A percentile compares a stretch with the other conserved stretches of the same genome.
Conservation (phyloP, 2,113 vertebrate species). For the Telmatochromis brichardi region DNA sequence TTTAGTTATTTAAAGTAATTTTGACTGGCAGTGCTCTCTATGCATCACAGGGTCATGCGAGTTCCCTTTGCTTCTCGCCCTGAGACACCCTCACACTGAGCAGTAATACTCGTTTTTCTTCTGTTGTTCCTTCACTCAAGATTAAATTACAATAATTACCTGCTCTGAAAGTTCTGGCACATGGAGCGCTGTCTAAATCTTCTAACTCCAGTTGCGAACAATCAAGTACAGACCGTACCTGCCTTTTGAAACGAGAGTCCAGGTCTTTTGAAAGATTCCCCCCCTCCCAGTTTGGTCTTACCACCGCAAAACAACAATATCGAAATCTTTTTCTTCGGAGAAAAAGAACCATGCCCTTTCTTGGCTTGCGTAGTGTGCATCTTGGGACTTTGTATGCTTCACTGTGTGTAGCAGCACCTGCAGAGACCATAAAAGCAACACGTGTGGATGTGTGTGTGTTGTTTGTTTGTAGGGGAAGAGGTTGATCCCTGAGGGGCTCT, state of each 20-base stretch:
- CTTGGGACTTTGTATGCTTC: background rate
- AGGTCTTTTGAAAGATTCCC: background rate
- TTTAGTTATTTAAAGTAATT: constrained; percentile 41
- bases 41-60: constrained; percentile 29
- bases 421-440: constrained; percentile 23
- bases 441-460: constrained; percentile 1
- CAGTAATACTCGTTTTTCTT: background rate
- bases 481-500: constrained; percentile 49
- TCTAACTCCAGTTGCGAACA: constrained; percentile 7
- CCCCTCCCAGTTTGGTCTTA: background rate
- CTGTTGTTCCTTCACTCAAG: constrained; percentile 3
- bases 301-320: background rate
- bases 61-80: constrained; percentile 12
- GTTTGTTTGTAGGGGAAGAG: constrained; percentile 31
- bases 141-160: constrained; percentile 49
- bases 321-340: background rate
- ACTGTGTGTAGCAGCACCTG: constrained; percentile 43
- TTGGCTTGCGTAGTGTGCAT: background rate
- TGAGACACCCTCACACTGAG: constrained; percentile 2
- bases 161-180: constrained; percentile 8
- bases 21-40: constrained; percentile 34
- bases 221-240: background rate
- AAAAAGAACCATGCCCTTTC: constrained; percentile 1
- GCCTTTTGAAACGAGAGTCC: background rate
- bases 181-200: background rate